Conservation (phyloP, 1,140 invertebrate species). For the Zaprionus ornatus region DNA sequence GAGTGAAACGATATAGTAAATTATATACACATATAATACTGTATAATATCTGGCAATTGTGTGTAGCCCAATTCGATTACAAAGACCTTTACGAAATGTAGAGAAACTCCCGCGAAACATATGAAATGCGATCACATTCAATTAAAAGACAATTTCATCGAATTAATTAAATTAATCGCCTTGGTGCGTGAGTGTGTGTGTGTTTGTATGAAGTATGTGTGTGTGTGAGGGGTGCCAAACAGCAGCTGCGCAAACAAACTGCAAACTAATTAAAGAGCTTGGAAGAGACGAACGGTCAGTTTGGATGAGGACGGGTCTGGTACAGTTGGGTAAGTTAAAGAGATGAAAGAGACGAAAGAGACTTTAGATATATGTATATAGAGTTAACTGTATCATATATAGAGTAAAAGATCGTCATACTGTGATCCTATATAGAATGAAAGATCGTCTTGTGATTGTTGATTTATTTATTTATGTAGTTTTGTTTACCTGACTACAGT, state of each 20-base stretch:
- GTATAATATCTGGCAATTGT: neutral
- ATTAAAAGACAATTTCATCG: constrained; percentile 81
- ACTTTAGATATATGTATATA: neutral
- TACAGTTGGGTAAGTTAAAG: constrained; percentile 29
- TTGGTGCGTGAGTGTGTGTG: neutral
- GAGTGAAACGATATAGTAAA: neutral
- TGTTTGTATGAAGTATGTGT: neutral
- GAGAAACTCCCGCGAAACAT: constrained; percentile 29
- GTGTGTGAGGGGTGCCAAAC: constrained; percentile 8
- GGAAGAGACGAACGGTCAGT: neutral
- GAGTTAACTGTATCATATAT: neutral
- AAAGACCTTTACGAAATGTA: neutral
- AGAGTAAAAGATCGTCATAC: too few relatives aligned
- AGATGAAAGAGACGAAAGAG: neutral
- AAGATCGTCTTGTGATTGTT: neutral
- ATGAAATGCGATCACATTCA: constrained; percentile 66
- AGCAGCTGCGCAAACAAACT: constrained; percentile 73
- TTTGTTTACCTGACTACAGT: constrained; percentile 6
- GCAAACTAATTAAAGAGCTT: constrained; percentile 72
- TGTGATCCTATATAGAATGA: neutral
- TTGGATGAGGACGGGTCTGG: neutral
- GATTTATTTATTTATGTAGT: constrained; percentile 5
- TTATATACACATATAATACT: neutral
- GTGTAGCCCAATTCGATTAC: neutral
- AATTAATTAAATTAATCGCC: constrained; percentile 72